A percentile compares a stretch with the other conserved stretches of the same genome.
Evolutionary conservation across 2,888 invertebrate genomes (phyloP).

Genomic region (Drosophila nigricruria): DNA sequence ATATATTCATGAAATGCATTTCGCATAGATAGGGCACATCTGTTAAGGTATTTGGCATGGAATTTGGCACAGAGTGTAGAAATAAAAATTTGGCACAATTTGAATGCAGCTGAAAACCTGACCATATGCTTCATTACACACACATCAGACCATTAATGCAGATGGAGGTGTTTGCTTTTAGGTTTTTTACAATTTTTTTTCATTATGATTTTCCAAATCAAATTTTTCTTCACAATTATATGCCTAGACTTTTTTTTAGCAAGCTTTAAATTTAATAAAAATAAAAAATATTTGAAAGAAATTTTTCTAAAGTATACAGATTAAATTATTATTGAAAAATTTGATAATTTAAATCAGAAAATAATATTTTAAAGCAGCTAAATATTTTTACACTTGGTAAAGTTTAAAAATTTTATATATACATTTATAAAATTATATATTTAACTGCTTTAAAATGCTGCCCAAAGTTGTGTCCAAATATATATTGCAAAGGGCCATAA

Average conservation of each 20-base stretch:
- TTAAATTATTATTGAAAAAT: too few relatives aligned
- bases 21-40: slow-evolving; percentile 34
- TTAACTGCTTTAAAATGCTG: neutral
- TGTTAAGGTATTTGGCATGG: slow-evolving; percentile 51
- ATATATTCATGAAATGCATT: slow-evolving; percentile 10
- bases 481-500: neutral
- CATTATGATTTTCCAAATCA: neutral
- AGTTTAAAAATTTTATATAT: too few relatives aligned
- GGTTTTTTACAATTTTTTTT: neutral
- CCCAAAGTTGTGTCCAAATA: neutral
- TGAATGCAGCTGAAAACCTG: slow-evolving; percentile 17
- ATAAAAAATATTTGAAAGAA: too few relatives aligned
- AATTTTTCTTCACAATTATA: too few relatives aligned
- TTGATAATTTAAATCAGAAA: too few relatives aligned
- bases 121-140: slow-evolving; percentile 40
- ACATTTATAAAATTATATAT: too few relatives aligned
- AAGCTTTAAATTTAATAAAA: neutral
- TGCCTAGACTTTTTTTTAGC: too few relatives aligned
- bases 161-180: slow-evolving; percentile 2
- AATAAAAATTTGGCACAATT: slow-evolving; percentile 42
- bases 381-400: too few relatives aligned
- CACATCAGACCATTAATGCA: neutral
- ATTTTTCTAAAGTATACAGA: too few relatives aligned
- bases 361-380: too few relatives aligned
- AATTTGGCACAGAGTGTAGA: slow-evolving; percentile 51